phyloP scores from a whole-genome alignment of 2,113 vertebrate species.

The Stercorarius parasiticus region DNA sequence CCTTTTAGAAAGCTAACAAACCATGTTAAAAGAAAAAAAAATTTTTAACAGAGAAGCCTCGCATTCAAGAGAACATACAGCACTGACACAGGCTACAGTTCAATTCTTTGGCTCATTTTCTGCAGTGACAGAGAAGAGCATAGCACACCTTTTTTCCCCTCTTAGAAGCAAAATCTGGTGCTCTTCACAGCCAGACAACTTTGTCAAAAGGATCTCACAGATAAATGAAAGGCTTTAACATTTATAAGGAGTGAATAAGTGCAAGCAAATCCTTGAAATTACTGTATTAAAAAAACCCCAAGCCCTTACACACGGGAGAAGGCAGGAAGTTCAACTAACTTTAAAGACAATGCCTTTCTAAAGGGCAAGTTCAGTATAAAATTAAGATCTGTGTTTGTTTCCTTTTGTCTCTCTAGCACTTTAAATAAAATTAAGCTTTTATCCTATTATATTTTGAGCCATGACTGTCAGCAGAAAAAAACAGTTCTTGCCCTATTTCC shows the following conservation, averaged over 20 bases:
- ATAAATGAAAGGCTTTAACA: not conserved
- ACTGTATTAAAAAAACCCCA: not conserved
- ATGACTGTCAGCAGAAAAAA: not conserved
- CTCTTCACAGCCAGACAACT: not conserved
- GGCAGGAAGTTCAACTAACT: not conserved
- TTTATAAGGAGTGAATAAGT: not conserved
- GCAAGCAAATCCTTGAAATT: not conserved
- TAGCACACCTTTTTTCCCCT: not conserved
- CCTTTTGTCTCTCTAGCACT: not conserved
- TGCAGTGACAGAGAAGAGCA: not conserved
- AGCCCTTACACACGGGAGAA: not conserved
- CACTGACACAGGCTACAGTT: not conserved
- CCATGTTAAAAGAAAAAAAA: not conserved
- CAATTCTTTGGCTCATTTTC: not conserved
- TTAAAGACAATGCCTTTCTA: not conserved
- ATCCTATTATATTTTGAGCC: not conserved
- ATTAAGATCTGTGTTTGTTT: not conserved
- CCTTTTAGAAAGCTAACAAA: slow-evolving; percentile 48
- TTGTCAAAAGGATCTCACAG: not conserved
- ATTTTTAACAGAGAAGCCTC: not conserved
- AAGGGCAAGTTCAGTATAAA: not conserved
- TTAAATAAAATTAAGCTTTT: not conserved
- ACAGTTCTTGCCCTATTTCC: not conserved
- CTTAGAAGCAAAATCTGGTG: not conserved
- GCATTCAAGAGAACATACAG: not conserved